These are phyloP conservation scores for Lycopodina hypogea DNA, from an alignment of 37 sponge, comb jelly and placozoan genomes.

Conservation along the genomic window DNA sequence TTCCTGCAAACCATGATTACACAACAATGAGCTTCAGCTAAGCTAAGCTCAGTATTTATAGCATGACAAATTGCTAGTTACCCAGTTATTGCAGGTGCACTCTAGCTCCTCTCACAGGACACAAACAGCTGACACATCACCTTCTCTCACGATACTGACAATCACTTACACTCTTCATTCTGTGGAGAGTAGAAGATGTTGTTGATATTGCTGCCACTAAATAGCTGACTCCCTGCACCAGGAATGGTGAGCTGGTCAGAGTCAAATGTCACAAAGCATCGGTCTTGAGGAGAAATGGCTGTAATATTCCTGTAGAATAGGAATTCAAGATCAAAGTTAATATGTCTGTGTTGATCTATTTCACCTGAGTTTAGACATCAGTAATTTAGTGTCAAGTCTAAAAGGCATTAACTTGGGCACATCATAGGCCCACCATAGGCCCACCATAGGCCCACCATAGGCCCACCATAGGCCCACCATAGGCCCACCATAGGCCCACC, in stretches of 20 bases:
- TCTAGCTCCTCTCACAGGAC: too few relatives aligned
- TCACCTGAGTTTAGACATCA: too few relatives aligned
- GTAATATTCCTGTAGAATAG: not conserved
- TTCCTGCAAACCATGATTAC: not conserved
- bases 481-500: not conserved
- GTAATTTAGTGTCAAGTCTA: too few relatives aligned
- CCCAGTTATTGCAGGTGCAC: not conserved
- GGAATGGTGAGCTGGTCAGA: constrained; percentile 34
- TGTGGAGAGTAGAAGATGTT: constrained; percentile 3
- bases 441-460: too few relatives aligned
- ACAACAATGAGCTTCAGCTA: not conserved
- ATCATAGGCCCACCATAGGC: not conserved
- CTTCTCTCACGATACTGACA: not conserved
- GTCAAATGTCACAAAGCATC: constrained; percentile 58
- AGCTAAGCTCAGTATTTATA: not conserved
- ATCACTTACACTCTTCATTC: not conserved
- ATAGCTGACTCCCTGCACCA: not conserved
- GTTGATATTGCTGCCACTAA: not conserved
- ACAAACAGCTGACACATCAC: too few relatives aligned
- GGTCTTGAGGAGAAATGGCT: constrained; percentile 9
- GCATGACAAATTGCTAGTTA: not conserved
- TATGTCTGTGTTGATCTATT: too few relatives aligned
- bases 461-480: too few relatives aligned
- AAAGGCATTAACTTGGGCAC: not conserved
- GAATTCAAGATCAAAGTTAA: not conserved